Percentiles rank a stretch among this genome's conserved stretches.
phyloP scores from a whole-genome alignment of 1,140 invertebrate species.

The Penaeus vannamei region DNA sequence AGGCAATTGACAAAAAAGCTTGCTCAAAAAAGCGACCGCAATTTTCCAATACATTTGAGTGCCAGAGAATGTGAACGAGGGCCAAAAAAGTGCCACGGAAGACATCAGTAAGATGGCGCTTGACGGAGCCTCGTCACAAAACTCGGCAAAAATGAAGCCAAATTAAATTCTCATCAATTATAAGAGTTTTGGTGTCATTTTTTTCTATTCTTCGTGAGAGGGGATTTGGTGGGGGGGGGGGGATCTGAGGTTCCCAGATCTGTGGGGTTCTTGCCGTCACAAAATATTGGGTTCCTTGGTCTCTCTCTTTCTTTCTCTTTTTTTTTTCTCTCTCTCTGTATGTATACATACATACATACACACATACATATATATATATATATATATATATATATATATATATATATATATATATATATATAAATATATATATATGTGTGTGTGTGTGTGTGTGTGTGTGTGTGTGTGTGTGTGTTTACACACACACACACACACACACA shows the following conservation, averaged over 20 bases:
- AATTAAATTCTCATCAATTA: constrained; percentile 65
- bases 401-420: too few relatives aligned
- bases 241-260: too few relatives aligned
- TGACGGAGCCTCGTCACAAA: constrained; percentile 46
- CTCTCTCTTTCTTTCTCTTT: constrained; percentile 9
- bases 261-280: not conserved
- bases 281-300: not conserved
- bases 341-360: too few relatives aligned
- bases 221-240: not conserved
- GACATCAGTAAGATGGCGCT: constrained; percentile 49
- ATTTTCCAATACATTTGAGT: constrained; percentile 55
- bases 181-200: constrained; percentile 44
- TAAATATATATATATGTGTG: too few relatives aligned
- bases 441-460: too few relatives aligned
- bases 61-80: not conserved
- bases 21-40: constrained; percentile 24
- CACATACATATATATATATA: too few relatives aligned
- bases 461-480: too few relatives aligned
- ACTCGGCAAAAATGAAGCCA: constrained; percentile 44
- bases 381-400: too few relatives aligned
- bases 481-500: too few relatives aligned
- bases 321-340: not conserved
- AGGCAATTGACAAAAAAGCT: too few relatives aligned
- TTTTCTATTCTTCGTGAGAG: not conserved
- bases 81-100: too few relatives aligned